A percentile compares a stretch with the other conserved stretches of the same genome.
Evolutionary conservation across 1,140 invertebrate genomes (phyloP).

Genomic region (Drosophila lini): DNA sequence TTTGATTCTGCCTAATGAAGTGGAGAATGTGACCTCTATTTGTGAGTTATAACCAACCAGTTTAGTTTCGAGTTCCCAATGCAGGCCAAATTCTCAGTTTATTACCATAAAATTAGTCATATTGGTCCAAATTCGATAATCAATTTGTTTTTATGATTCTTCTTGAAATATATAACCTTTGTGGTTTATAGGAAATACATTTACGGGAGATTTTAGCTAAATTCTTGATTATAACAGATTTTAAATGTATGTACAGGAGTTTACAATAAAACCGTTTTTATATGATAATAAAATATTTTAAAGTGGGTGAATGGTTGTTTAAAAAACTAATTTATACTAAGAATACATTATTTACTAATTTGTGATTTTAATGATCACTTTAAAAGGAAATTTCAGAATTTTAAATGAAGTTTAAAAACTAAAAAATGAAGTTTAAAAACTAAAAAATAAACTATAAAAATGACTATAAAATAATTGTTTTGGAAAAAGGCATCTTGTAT

Average conservation of each 20-base stretch:
- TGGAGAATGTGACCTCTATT: conserved; percentile 37
- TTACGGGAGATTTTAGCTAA: not conserved
- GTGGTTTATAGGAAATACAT: conserved; percentile 2
- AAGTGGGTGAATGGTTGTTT: not conserved
- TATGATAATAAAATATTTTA: not conserved
- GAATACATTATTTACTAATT: not conserved
- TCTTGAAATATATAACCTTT: conserved; percentile 1
- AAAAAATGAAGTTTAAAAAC: not conserved
- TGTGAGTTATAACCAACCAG: conserved; percentile 36
- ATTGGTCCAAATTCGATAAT: conserved; percentile 5
- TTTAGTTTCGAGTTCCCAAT: conserved; percentile 22
- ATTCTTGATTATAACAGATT: not conserved
- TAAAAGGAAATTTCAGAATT: not conserved
- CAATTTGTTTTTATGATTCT: conserved; percentile 10
- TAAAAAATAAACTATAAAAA: no score
- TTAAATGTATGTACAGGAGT: not conserved
- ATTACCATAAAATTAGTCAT: conserved; percentile 31
- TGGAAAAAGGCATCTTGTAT: no score
- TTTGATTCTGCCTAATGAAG: conserved; percentile 23
- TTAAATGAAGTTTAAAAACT: not conserved
- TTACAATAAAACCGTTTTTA: not conserved
- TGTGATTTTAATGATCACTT: not conserved
- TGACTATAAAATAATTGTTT: not conserved
- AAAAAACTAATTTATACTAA: not conserved
- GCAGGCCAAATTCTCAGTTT: conserved; percentile 30